These are phyloP conservation scores for Chionodraco myersi DNA, from an alignment of 2,113 vertebrate genomes.

Conservation along the genomic window DNA sequence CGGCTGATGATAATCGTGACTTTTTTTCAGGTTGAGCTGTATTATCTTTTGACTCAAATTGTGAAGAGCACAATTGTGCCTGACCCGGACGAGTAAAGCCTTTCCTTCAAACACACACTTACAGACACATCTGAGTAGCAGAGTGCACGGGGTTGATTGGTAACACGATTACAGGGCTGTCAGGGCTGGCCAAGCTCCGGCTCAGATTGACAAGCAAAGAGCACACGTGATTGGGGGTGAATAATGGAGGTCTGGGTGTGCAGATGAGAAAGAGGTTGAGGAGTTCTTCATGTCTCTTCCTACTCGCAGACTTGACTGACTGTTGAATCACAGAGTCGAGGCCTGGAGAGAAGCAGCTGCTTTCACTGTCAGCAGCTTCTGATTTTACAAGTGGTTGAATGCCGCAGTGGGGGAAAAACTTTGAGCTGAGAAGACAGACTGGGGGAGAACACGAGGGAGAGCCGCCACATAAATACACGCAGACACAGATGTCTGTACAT, in stretches of 20 bases:
- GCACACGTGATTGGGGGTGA: constrained; percentile 51
- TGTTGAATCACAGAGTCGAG: constrained; percentile 66
- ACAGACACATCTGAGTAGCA: constrained; percentile 32
- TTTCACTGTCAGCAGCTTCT: constrained; percentile 61
- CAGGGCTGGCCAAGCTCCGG: constrained; percentile 51
- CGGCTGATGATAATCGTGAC: constrained; percentile 65
- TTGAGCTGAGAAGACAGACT: constrained; percentile 37
- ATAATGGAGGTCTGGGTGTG: background rate
- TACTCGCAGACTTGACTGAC: constrained; percentile 57
- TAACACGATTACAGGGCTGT: constrained; percentile 74
- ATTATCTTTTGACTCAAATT: constrained; percentile 55
- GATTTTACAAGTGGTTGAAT: constrained; percentile 64
- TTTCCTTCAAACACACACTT: constrained; percentile 28
- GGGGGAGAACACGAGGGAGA: background rate
- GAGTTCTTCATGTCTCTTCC: constrained; percentile 61
- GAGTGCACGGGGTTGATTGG: constrained; percentile 64
- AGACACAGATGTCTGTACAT: constrained; percentile 30
- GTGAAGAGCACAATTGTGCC: constrained; percentile 44
- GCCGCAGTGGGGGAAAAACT: constrained; percentile 39
- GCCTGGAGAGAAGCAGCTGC: constrained; percentile 48
- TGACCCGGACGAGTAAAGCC: constrained; percentile 43
- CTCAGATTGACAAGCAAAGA: constrained; percentile 59
- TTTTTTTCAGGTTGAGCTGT: constrained; percentile 39
- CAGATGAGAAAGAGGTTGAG: background rate
- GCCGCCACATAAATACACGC: constrained; percentile 21